Base-by-base conservation (phyloP, 2,113 vertebrate genomes). In the Acrocephalus arundinaceus region DNA sequence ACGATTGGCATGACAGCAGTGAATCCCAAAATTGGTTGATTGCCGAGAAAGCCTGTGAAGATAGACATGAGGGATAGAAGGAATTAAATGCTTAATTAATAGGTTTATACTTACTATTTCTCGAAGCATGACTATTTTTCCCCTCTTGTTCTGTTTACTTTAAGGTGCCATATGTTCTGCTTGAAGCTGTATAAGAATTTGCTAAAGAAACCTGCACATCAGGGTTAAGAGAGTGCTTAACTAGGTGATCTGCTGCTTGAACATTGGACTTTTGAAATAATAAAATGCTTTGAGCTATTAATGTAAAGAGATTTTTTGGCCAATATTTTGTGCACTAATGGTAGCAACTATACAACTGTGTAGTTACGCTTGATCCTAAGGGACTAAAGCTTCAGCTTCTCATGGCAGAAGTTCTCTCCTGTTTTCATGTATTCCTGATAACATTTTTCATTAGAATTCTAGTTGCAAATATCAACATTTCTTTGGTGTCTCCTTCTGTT, bases 11-110 rank as follows among this genome's bases (percentile, higher is more conserved):
- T 96, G 95, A 94, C 84, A 96, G 84, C 80, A 92, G 43, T 51
- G 87, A 95, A 93, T 95, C 84, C 94, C 87, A 58, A 93, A 95
- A 95, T 80, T 90, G 90, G 71, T 95, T 96, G 88, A 85, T 90
- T 94, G 88, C 78, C 0, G 37, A 96, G 90, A 96, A 62, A 87
- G 76, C 79, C 75, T 84, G 68, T 62, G 77, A 84, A 95, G 88
- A 87, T 54, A 93, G 92, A 87, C 79, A 12, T 76, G 81, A 92
- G 37, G 67, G 39, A 86, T 87, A 81, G 89, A 92, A 87, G 68
- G 41, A 96, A 93, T 94, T 77, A 90, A 93, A 86, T 90, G 43
- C 83, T 94, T 96, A 95, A 93, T 94, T 93, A 94, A 88, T 89
- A 41, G 43, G 8, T 66, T 93, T 90, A 61, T 88, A 20, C 52